Base-by-base conservation (phyloP, 35 echinoderm and acorn worm genomes). In the Strongylocentrotus purpuratus region DNA sequence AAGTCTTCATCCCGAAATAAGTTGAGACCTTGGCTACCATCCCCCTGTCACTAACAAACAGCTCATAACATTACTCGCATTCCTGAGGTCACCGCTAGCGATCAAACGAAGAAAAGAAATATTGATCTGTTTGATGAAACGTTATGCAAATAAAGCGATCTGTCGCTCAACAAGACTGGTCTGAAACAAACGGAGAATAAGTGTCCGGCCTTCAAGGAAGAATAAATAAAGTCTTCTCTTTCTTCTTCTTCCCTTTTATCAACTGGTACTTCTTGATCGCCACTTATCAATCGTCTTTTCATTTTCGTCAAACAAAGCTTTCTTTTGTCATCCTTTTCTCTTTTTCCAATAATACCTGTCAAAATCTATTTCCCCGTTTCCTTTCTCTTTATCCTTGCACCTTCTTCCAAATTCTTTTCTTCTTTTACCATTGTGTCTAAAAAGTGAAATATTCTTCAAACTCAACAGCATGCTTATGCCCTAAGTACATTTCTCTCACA, bases 121-220 rank as follows among this genome's bases (percentile, higher is more conserved):
- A 89, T 89, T 89, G 87, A 89, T 89, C 87, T 89, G 87, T 89
- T 89, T 89, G 33, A 89, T 33, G 32, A 45, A 15, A 89, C 15
- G 20, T 45, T 89, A 89, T 89, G 87, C 87, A 89, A 89, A 89
- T 45, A 31, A 89, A 46, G 33, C 12, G 87, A 89, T 33, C 45
- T 89, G 45, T 89, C 18, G 87, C 12, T 22, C 65, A 78, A 78
- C 65, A 78, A 28, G 65, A n/a, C 65, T 78, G 65, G 65, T 78
- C 20, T 78, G 7, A n/a, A 78, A 78, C 65, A 78, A 41, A 78
- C 20, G 20, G 0, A 78, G 22, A n/a, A 5, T 22, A 78, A 78
- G 65, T 28, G 65, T 28, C 28, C 8, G 65, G 65, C 65, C 65
- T 78, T 78, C 22, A 3, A 28, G 1, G 20, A 78, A 78, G 65